Evolutionary conservation across 53 echinoderm and acorn worm genomes (phyloP), one percentile per base, ranked within the genome.

Genomic region (Echinarachnius parma): DNA sequence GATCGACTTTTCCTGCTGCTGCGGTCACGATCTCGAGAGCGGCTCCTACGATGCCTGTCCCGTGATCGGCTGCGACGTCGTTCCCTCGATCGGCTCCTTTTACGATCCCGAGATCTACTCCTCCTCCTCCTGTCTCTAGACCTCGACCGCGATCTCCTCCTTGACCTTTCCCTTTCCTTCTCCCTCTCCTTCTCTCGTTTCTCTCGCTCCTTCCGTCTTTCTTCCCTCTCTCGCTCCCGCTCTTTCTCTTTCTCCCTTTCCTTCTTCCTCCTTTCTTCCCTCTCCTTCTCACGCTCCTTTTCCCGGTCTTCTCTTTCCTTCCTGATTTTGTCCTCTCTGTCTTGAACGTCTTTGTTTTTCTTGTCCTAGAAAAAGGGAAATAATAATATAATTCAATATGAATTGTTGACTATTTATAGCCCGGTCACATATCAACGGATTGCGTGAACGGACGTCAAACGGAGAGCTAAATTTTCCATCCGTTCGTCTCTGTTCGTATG

Each of bases 271-370:
- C 86, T 75, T 50, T 93, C 93, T 37, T 86, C 93, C 30, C 92
- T 78, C 31, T 92, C 88, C 48, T 88, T 82, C 46, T 89, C 81
- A 28, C 86, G 28, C 37, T 89, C 88, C 23, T 84, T 87, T 52
- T 95, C 95, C 18, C 84, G 29, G 2, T 84, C 90, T 30, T 93
- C 93, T 11, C 93, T 69, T 53, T 93, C 89, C 47, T 93, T 86
- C 45, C 76, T 47, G 15, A 89, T 33, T 32, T 85, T 85, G 22
- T 78, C 78, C 34, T 90, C 87, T 14, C 81, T 45, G n/a, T 87
- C 87, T 31, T 69, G 74, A 31, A 80, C 59, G 67, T 83, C 87
- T 70, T 92, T 80, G 33, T 81, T 76, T 28, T 79, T 87, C 59
- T 95, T 91, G 36, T 62, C 61, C 95, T 95, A 64, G 3, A 23